Evolutionary conservation across 2,888 invertebrate species (phyloP).

Genomic region (Seira musarum): DNA sequence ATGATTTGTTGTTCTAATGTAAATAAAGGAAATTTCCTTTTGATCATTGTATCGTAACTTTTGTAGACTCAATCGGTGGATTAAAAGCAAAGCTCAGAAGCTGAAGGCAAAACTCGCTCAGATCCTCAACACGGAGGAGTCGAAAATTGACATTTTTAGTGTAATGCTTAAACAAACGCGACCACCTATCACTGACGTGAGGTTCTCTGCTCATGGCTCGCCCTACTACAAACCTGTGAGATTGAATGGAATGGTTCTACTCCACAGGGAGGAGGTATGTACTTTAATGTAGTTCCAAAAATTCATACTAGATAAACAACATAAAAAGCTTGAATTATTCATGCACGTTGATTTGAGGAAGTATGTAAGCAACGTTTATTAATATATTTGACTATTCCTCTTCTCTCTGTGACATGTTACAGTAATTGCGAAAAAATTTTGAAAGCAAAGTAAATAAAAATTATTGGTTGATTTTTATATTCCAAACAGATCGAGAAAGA

Average conservation of each 20-base stretch:
- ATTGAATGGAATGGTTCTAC: constrained; percentile 93
- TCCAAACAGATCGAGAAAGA: constrained; percentile 91
- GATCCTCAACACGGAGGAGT: constrained; percentile 86
- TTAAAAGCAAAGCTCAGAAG: constrained; percentile 90
- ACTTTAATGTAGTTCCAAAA: background rate
- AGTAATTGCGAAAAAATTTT: no score
- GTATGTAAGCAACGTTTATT: background rate
- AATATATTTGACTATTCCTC: background rate
- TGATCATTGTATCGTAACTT: constrained; percentile 24
- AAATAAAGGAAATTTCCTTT: constrained; percentile 15
- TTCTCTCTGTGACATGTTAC: background rate
- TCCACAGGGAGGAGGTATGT: constrained; percentile 87
- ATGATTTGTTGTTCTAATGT: no score
- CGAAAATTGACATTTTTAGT: constrained; percentile 97
- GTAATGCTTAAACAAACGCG: constrained; percentile 87
- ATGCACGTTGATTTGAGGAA: background rate
- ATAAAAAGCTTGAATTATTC: background rate
- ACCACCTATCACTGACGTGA: constrained; percentile 90
- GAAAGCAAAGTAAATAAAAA: background rate
- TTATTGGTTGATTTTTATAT: constrained; percentile 40
- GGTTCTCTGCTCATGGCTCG: constrained; percentile 96
- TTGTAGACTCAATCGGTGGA: constrained; percentile 81
- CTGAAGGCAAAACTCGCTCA: constrained; percentile 91
- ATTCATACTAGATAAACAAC: no score
- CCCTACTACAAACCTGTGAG: constrained; percentile 96